Evolutionary conservation across 1,140 invertebrate species (phyloP).

Genomic region (Neodiprion virginianus): DNA sequence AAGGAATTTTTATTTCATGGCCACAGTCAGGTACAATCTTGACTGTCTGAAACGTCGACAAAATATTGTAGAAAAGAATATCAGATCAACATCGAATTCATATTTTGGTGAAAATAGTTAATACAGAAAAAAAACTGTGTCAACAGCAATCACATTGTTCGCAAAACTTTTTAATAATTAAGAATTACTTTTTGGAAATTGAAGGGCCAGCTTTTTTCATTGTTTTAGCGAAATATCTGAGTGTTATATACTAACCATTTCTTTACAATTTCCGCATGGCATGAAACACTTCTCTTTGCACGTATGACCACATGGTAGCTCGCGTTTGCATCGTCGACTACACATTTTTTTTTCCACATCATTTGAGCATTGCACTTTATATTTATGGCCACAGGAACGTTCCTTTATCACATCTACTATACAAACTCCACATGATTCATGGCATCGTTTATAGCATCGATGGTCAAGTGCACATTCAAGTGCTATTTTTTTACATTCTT

Average conservation of each 20-base stretch:
- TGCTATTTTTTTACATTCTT: constrained; percentile 28
- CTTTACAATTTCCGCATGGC: constrained; percentile 30
- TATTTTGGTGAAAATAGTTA: no score
- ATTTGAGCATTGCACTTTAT: constrained; percentile 23
- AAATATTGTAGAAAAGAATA: not conserved
- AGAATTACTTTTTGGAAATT: no score
- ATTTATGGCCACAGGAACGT: constrained; percentile 57
- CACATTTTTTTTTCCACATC: constrained; percentile 24
- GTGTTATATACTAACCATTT: constrained; percentile 21
- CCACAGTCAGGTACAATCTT: constrained; percentile 32
- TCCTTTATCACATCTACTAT: constrained; percentile 54
- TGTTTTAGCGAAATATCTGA: not conserved
- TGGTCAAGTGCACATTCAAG: constrained; percentile 43
- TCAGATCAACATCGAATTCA: no score
- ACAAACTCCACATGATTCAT: constrained; percentile 63
- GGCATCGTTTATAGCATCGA: constrained; percentile 58
- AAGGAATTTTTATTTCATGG: constrained; percentile 28
- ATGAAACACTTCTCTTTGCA: constrained; percentile 28
- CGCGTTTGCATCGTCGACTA: constrained; percentile 22
- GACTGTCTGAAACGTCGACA: constrained; percentile 23
- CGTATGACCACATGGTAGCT: constrained; percentile 33
- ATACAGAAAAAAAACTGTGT: no score
- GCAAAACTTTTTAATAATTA: no score
- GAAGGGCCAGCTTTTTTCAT: no score
- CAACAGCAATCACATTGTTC: no score